Evolutionary conservation across 2,113 vertebrate genomes (phyloP), one percentile per base, ranked within the genome.

Genomic region (Orcinus orca): DNA sequence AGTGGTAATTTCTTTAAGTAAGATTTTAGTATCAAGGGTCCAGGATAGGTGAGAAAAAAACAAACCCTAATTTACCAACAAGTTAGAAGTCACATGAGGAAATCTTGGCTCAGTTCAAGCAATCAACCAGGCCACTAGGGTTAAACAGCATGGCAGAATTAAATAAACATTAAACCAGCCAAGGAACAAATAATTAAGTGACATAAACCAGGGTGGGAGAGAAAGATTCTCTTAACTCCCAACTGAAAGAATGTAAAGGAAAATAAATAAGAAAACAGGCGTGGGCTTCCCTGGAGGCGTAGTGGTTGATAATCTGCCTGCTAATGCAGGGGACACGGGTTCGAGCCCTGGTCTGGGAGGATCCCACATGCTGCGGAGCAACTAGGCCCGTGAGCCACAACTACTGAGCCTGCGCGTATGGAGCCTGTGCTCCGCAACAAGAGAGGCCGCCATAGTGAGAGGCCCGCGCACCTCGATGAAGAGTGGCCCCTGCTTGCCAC

Each of bases 141-240:
- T 53, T 77, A 77, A 77, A 44, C 36, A 67, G n/a, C 53, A 29
- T 25, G 81, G 76, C 18, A 67, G 33, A 89, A 71, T 36, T 79
- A 79, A 95, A 86, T 15, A 53, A 80, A 92, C 93, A 88, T 60
- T 70, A 92, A 97, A 26, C n/a, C 62, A 88, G 67, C 38, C 31
- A 36, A 76, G 36, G 10, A 92, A 71, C 53, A 92, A 96, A 77
- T 83, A 92, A 92, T 60, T 38, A 96, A 92, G 79, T 84, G 44
- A 47, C 77, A 68, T 36, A 88, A 90, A 84, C 65, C 25, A 88
- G 62, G 5, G 47, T 23, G 26, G 13, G 53, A 41, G 38, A 55
- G 55, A 58, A 44, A 76, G 60, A 36, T 55, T 80, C n/a, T 90
- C 47, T 63, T 8, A 88, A 88, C 8, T 76, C 65, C 4, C 82